Evolutionary conservation across 2,797 vertebrate genomes (phyloP), one percentile per base, ranked within the genome.

Genomic region (Gadopsis marmoratus): DNA sequence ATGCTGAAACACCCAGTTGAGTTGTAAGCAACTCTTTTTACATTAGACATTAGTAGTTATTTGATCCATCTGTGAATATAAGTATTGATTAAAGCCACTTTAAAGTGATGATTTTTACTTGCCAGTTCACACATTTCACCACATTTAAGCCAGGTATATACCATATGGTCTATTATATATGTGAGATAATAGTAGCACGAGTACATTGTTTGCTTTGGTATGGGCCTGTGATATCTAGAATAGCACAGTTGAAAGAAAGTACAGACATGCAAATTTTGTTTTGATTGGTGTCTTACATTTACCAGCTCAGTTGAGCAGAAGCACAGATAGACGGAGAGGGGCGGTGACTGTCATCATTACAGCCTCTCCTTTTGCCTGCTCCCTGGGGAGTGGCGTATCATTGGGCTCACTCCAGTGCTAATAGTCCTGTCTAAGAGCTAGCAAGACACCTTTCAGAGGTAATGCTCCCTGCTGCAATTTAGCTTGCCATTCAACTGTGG

Each of bases 391-490:
- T 3, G 55, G 33, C 62, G 37, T 83, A 92, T 93, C 89, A 93
- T 90, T 90, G 89, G 90, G 85, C 87, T 90, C 88, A 89, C 87
- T 94, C 79, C 87, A 78, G 64, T 71, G 83, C 92, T 94, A 95
- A 94, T 93, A 91, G 92, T 83, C 84, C 87, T 91, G 90, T 92
- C 89, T 90, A 78, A 88, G 87, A 93, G 78, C 91, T 74, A 81
- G 88, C 84, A 66, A 84, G 89, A 84, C 87, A 92, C 92, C 88
- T 92, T 88, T 92, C 71, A 48, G 86, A 88, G 88, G 88, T 91
- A 90, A 90, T 91, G 86, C 90, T 88, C 90, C 81, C 84, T 86
- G 82, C 88, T 88, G 90, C 90, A 90, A 91, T 89, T 92, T 91
- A 79, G 89, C 74, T 81, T 90, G 89, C 90, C 85, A 89, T 87